Percentiles rank a stretch among this genome's conserved stretches.
Evolutionary conservation across 2,113 vertebrate species (phyloP).

Genomic region (Callithrix jacchus): DNA sequence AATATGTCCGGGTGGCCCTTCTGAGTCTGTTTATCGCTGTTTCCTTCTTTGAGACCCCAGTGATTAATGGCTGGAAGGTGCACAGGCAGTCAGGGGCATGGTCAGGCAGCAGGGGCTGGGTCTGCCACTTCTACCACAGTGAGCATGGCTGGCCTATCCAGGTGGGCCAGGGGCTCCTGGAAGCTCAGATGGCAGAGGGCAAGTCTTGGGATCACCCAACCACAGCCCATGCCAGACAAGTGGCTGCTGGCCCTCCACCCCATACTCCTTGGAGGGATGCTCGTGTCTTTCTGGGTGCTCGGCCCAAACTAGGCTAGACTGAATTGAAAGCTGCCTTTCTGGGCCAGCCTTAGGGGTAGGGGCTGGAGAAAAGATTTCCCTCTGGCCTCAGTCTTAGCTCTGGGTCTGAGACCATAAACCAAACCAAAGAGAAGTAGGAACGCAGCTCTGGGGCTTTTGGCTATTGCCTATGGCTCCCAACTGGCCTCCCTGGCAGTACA

Average conservation of each 20-base stretch:
- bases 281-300: neutral
- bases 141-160: neutral
- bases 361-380: neutral
- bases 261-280: neutral
- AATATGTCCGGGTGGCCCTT: neutral
- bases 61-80: conserved; percentile 16
- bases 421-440: neutral
- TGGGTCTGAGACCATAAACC: neutral
- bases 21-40: neutral
- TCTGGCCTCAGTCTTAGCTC: neutral
- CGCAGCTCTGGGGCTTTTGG: neutral
- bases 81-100: neutral
- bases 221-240: neutral
- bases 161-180: neutral
- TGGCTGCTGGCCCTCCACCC: neutral
- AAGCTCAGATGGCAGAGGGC: neutral
- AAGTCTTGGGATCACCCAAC: neutral
- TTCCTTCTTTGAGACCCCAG: neutral
- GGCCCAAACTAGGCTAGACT: neutral
- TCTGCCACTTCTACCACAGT: neutral
- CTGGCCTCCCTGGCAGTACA: neutral
- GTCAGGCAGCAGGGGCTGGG: neutral
- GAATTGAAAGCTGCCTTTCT: neutral
- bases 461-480: neutral
- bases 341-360: neutral